These are phyloP conservation scores for Drosophila jambulina DNA, from an alignment of 1,140 invertebrate genomes.

Conservation along the genomic window DNA sequence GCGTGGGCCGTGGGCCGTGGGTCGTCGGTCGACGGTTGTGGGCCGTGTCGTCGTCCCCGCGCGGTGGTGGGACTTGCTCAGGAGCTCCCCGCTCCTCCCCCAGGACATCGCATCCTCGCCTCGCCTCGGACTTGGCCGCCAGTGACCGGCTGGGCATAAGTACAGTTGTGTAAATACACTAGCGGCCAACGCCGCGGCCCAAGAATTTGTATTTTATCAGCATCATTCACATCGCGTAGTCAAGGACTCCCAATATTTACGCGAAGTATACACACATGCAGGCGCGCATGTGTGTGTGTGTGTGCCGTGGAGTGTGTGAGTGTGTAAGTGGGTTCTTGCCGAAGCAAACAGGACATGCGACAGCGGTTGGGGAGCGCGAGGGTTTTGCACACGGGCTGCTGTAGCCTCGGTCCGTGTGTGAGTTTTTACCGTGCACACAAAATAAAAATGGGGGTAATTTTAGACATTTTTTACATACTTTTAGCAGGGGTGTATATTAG, in stretches of 20 bases:
- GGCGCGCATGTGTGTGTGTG: slow-evolving; percentile 6
- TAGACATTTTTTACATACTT: neutral
- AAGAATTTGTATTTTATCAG: slow-evolving; percentile 84
- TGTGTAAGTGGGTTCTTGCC: slow-evolving; percentile 68
- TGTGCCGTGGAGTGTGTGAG: slow-evolving; percentile 30
- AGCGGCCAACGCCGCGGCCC: slow-evolving; percentile 79
- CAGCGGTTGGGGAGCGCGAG: slow-evolving; percentile 52
- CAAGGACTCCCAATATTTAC: slow-evolving; percentile 84
- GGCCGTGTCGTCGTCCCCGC: slow-evolving; percentile 47
- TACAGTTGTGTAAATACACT: slow-evolving; percentile 83
- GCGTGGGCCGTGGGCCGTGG: slow-evolving; percentile 67
- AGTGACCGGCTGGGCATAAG: slow-evolving; percentile 75
- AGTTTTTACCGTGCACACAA: slow-evolving; percentile 19
- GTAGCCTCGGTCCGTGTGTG: slow-evolving; percentile 27
- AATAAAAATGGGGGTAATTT: slow-evolving; percentile 9
- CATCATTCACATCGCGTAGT: slow-evolving; percentile 83
- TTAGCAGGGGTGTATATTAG: too few species aligned
- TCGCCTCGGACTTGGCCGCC: slow-evolving; percentile 50
- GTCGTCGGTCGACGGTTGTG: slow-evolving; percentile 40
- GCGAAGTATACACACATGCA: slow-evolving; percentile 70
- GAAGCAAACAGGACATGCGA: slow-evolving; percentile 80
- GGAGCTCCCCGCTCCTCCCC: neutral
- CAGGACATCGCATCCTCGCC: slow-evolving; percentile 2
- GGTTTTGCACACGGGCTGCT: slow-evolving; percentile 66
- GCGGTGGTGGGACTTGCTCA: slow-evolving; percentile 63